Conservation (phyloP, 2,113 vertebrate species). For the Pica pica region DNA sequence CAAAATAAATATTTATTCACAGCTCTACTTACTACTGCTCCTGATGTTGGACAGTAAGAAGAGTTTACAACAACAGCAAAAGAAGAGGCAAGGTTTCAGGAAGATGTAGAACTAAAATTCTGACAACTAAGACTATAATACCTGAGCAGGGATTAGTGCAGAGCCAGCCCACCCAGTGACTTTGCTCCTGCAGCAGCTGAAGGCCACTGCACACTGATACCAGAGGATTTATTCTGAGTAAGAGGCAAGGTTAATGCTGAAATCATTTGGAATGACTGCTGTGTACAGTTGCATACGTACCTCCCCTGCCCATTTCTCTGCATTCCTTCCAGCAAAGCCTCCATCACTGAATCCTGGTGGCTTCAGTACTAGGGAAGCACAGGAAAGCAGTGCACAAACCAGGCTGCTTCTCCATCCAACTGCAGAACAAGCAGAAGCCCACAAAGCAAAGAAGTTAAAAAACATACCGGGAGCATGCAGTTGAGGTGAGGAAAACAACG, state of each 20-base stretch:
- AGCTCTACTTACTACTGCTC: neutral
- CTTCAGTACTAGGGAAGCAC: neutral
- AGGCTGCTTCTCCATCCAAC: neutral
- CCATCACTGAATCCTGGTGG: slow-evolving; percentile 60
- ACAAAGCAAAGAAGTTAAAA: neutral
- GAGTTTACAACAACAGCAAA: neutral
- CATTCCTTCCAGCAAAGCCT: slow-evolving; percentile 76
- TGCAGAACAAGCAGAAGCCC: neutral
- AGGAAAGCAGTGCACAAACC: neutral
- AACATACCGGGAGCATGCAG: neutral
- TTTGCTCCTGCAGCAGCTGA: neutral
- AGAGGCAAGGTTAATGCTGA: neutral
- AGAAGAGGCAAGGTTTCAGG: neutral
- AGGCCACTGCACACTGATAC: neutral
- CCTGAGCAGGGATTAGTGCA: neutral
- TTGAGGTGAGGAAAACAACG: neutral
- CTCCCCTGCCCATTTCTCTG: slow-evolving; percentile 55
- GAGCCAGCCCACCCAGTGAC: neutral
- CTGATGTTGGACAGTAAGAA: neutral
- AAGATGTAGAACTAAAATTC: neutral
- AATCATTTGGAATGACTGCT: neutral
- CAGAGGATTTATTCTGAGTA: neutral
- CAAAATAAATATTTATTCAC: neutral
- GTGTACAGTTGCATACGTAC: slow-evolving; percentile 43
- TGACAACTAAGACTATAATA: neutral